Evolutionary conservation across 2,797 vertebrate genomes (phyloP), one percentile per base, ranked within the genome.

Genomic region (Potorous gilbertii): DNA sequence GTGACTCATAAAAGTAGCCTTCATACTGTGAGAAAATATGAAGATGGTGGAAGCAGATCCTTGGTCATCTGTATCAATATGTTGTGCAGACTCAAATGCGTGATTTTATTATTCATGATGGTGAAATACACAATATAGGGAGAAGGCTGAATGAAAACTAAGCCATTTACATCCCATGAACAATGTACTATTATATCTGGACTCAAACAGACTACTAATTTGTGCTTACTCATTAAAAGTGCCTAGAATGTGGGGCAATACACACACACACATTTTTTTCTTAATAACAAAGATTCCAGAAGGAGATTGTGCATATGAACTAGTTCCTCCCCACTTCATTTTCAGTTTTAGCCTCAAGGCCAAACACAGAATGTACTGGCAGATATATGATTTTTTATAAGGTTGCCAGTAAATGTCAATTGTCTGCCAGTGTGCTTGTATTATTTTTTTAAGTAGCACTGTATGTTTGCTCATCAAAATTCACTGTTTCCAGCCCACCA

Each of bases 401-500:
- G 40, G 74, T 87, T 87, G 74, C 74, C 74, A 87, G 40, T 50
- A 46, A 87, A 87, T 87, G 74, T 50, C 74, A 87, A 87, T 87
- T 46, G 74, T 87, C 40, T 87, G 40, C 74, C 74, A 87, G 74
- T 50, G 94, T 94, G 94, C 14, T 90, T 12, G 90, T 21, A 87
- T 54, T 31, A 74, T 40, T 66, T 52, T 62, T 24, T 66, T 92
- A 92, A 66, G 46, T 57, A 31, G 29, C 56, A 59, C 57, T 87
- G 40, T 87, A 92, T 54, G 54, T 62, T 34, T 66, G 52, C 92
- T 46, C 34, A 18, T n/a, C 55, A 94, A 29, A 96, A 90, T 74
- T 59, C 92, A 89, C 21, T 66, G n/a, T 91, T 92, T 94, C 28
- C 59, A 52, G 34, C 14, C 89, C 89, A 90, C 46, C 92, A 92